phyloP scores from a whole-genome alignment of 1,140 invertebrate genomes.

The Samia ricini region DNA sequence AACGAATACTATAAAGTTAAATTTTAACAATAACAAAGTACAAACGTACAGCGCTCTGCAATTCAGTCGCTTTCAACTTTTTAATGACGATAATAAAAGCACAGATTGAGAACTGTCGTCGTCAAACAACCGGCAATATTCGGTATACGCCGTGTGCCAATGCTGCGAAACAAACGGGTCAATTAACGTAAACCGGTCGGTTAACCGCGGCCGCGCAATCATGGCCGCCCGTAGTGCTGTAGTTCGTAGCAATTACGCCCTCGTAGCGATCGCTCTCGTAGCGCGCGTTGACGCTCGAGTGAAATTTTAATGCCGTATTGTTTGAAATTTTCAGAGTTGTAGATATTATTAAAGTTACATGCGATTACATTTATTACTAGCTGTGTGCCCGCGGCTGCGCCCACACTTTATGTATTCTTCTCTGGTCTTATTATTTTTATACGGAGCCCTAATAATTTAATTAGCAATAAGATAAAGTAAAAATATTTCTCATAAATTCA shows the following conservation, averaged over 20 bases:
- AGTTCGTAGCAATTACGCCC: constrained; percentile 37
- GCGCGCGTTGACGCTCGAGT: constrained; percentile 12
- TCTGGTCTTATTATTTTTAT: too few relatives aligned
- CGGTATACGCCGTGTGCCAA: constrained; percentile 21
- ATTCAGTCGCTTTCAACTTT: constrained; percentile 20
- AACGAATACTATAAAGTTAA: background rate
- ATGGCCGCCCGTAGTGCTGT: constrained; percentile 10
- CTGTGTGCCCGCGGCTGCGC: too few relatives aligned
- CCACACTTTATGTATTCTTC: too few relatives aligned
- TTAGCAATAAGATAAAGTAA: too few relatives aligned
- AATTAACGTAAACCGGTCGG: constrained; percentile 36
- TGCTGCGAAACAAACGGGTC: constrained; percentile 40
- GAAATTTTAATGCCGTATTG: background rate
- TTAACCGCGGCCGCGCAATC: constrained; percentile 29
- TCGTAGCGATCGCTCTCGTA: constrained; percentile 27
- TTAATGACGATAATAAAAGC: constrained; percentile 30
- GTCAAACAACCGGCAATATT: constrained; percentile 35
- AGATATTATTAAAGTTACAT: background rate
- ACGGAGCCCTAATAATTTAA: too few relatives aligned
- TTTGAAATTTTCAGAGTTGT: background rate
- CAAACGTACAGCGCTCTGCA: constrained; percentile 1
- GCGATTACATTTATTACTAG: background rate
- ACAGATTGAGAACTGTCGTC: constrained; percentile 29
- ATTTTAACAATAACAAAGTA: background rate
- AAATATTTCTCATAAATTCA: too few relatives aligned